Conservation (phyloP, 2,797 vertebrate species). For the Ctenopoma multispine region DNA sequence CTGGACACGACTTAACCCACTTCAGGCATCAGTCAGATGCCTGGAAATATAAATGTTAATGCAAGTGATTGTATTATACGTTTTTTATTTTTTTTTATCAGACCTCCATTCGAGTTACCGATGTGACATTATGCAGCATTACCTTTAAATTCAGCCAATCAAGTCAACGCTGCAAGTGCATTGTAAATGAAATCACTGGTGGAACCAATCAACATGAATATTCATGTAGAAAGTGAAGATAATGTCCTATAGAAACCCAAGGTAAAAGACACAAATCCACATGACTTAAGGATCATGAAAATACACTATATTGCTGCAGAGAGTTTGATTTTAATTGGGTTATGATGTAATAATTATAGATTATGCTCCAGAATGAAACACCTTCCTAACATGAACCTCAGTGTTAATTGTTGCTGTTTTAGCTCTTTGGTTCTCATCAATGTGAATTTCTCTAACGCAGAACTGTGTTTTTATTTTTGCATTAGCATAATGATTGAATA, state of each 20-base stretch:
- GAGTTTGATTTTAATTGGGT: neutral
- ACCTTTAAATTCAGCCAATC: slow-evolving; percentile 15
- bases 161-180: slow-evolving; percentile 4
- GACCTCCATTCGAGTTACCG: neutral
- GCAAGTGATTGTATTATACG: neutral
- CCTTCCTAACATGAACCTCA: too few species aligned
- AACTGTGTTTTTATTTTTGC: too few species aligned
- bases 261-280: neutral
- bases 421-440: too few species aligned
- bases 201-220: neutral
- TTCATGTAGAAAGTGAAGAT: neutral
- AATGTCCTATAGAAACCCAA: neutral
- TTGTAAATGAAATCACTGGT: slow-evolving; percentile 14
- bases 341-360: neutral
- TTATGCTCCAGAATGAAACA: too few species aligned
- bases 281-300: neutral
- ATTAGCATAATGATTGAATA: too few species aligned
- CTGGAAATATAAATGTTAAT: neutral
- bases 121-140: slow-evolving; percentile 8
- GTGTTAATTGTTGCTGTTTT: too few species aligned
- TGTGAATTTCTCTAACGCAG: too few species aligned
- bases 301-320: neutral
- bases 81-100: too few species aligned
- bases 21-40: too few species aligned
- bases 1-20: too few species aligned